Evolutionary conservation across 2,113 vertebrate genomes (phyloP), one percentile per base, ranked within the genome.

Genomic region (Thalassoma bifasciatum): DNA sequence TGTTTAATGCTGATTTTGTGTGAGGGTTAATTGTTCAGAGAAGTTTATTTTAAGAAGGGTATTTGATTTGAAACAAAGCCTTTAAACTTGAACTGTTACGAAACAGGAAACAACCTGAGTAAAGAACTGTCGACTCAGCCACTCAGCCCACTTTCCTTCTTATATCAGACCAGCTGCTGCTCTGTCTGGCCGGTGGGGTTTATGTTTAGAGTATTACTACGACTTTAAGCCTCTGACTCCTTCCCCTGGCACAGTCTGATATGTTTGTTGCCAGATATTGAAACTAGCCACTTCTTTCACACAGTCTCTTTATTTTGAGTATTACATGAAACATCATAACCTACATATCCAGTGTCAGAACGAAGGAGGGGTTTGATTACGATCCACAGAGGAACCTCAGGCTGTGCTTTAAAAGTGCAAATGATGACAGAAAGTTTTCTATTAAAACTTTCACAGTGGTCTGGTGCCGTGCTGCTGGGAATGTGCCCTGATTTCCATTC

Each of bases 401-500:
- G 8, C 9, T 13, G 0, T 19, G 21, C 60, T 53, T 61, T n/a
- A 53, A n/a, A 8, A 54, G 17, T 30, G 30, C n/a, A n/a, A n/a
- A n/a, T n/a, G n/a, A n/a, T n/a, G n/a, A 22, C 57, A 72, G 17
- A 59, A 44, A 66, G 13, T 56, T 54, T 17, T 44, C 44, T 22
- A 6, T 26, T 44, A 5, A 10, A 57, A 59, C 42, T 78, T 70
- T 51, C 49, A 51, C 12, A 66, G 22, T 30, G 21, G 22, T 47
- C 21, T 37, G 46, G 36, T 26, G 34, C 34, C 34, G 62, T 42
- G 66, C 72, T 79, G 71, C 64, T 65, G 72, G 61, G 50, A 65
- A 72, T 42, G 26, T 57, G 17, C 46, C 53, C 26, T 63, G 14
- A 38, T 77, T 75, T 86, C 54, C 75, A 85, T 91, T 88, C 80